These are phyloP conservation scores for Amphipyra berbera DNA, from an alignment of 2,888 invertebrate genomes.

Conservation along the genomic window DNA sequence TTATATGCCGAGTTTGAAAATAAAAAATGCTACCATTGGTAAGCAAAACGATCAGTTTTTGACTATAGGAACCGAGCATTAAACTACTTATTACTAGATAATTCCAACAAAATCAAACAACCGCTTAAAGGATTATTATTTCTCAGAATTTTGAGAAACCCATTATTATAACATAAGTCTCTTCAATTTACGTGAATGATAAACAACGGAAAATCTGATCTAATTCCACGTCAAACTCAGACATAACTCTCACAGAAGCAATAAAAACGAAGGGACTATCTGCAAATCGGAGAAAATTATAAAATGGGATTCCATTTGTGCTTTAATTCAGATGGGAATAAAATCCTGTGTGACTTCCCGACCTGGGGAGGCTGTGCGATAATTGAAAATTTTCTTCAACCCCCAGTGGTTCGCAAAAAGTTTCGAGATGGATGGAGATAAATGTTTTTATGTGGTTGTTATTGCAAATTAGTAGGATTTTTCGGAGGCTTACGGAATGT, in stretches of 20 bases:
- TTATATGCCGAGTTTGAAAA: too few relatives aligned
- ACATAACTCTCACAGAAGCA: slow-evolving; percentile 49
- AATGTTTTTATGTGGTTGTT: slow-evolving; percentile 63
- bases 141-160: too few relatives aligned
- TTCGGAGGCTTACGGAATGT: slow-evolving; percentile 42
- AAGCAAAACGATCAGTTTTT: too few relatives aligned
- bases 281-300: slow-evolving; percentile 74
- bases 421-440: slow-evolving; percentile 63
- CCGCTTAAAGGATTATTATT: too few relatives aligned
- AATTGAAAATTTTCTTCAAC: slow-evolving; percentile 80
- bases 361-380: slow-evolving; percentile 65
- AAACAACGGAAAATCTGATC: slow-evolving; percentile 8
- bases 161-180: too few relatives aligned
- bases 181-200: too few relatives aligned
- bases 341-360: slow-evolving; percentile 70
- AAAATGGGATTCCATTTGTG: slow-evolving; percentile 78
- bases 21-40: too few relatives aligned
- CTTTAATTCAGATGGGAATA: slow-evolving; percentile 76
- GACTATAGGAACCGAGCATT: too few relatives aligned
- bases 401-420: slow-evolving; percentile 63
- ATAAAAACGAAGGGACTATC: slow-evolving; percentile 58
- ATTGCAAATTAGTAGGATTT: slow-evolving; percentile 60
- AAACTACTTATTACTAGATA: too few relatives aligned
- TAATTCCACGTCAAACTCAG: slow-evolving; percentile 37
- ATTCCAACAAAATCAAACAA: background rate